Evolutionary conservation across 1,140 invertebrate genomes (phyloP), one percentile per base, ranked within the genome.

Genomic region (Pissodes strobi): DNA sequence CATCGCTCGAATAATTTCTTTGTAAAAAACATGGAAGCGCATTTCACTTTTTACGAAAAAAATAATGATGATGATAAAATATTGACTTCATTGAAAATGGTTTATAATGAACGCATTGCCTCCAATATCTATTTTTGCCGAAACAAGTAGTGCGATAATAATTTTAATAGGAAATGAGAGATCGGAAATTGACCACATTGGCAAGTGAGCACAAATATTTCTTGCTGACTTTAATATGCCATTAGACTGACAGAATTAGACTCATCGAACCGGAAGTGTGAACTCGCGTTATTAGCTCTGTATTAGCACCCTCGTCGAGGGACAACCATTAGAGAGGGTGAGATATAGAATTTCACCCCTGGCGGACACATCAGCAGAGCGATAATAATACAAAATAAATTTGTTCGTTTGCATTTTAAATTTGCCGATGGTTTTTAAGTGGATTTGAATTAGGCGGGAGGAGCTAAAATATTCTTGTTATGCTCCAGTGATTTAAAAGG

Each of bases 251-350:
- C 22, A 61, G 52, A 61, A 63, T 49, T 39, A 55, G 60, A 69
- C 34, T 46, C 69, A 70, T 53, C 70, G 69, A 67, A 73, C 70
- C 71, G 73, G 71, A 73, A 73, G 71, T 73, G 70, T 71, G 70
- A 73, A 74, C 70, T 70, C 63, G 67, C 66, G 69, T 71, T 71
- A 73, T 73, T 73, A 71, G 69, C 70, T 73, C 67, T 68, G 66
- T 71, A 73, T 71, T 71, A 71, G 68, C 69, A 64, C 69, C 68
- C 72, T 68, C 68, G 60, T 60, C 57, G 64, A 67, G 65, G 41
- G 56, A 68, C 67, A 66, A 49, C 55, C 45, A 64, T 62, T 58
- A 66, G 58, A 27, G 51, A 48, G 64, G 66, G 66, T 64, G 60
- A 62, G 23, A 62, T 62, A 62, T 56, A 56, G 53, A 56, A 73